Base-by-base conservation (phyloP, 2,888 invertebrate species). In the Lepas anatifera region DNA sequence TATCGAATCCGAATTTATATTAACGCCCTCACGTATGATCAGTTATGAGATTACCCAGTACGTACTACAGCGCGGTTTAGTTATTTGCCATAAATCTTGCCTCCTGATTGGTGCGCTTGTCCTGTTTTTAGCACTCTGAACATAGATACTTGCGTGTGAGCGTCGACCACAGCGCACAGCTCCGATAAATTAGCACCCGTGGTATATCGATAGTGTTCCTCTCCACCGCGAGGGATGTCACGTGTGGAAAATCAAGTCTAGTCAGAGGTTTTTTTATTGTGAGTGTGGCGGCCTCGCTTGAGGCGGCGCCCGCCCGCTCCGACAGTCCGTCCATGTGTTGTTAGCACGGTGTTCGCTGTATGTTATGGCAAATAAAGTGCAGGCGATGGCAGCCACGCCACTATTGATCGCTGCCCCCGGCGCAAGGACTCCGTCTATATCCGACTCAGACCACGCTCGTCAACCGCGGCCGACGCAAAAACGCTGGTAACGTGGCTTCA, bases 271-370 rank as follows among this genome's bases (percentile, higher is more conserved):
- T 13, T 58, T 16, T 16, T 18, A 58, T 32, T 32, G 18, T 25
- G 32, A 32, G 8, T 3, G 58, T 13, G 48, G 8, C 22, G 52
- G 29, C 13, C 18, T 2, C 25, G 18, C 32, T 18, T 18, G 11
- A 11, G 16, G 13, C 13, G 3, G 52, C 25, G 52, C 52, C 52
- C 32, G 32, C 25, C 0, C 48, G 18, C 32, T 25, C 27, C n/a
- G 50, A 10, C 58, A 58, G 58, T 58, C 58, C 58, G 58, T 58
- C 58, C 58, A 58, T 27, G 29, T 58, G 58, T 52, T 52, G 52
- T 58, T 58, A 58, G 58, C 58, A 58, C 58, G 27, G n/a, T 13
- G 50, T 58, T 29, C 16, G 48, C 58, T 32, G 58, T 32, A 58
- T 32, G 58, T 32, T 27, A 58, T 32, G 32, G 18, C 58, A 18